Conservation (phyloP, 2,888 invertebrate species). For the Dryocosmus kuriphilus region DNA sequence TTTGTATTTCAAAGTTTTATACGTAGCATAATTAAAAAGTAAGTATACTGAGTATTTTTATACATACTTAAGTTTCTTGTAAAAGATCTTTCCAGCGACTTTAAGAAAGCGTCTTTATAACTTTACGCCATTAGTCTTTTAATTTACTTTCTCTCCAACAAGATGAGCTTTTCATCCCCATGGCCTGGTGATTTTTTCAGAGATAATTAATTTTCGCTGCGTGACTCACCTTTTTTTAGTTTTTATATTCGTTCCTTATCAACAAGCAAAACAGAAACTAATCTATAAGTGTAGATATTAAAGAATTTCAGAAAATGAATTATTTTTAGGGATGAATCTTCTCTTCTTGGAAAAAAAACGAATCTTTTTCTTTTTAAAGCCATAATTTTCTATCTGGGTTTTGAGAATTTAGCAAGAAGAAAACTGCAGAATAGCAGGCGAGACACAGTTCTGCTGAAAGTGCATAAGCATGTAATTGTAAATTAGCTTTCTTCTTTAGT, state of each 20-base stretch:
- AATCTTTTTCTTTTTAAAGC: background rate
- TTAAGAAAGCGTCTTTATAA: constrained; percentile 20
- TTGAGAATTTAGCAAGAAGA: background rate
- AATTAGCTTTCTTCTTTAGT: constrained; percentile 39
- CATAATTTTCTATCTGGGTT: background rate
- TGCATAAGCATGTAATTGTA: constrained; percentile 40
- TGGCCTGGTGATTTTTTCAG: constrained; percentile 15
- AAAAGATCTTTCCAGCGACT: background rate
- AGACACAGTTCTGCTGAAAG: constrained; percentile 18
- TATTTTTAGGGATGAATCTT: background rate
- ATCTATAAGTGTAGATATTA: background rate
- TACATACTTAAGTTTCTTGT: background rate
- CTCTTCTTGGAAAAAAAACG: background rate
- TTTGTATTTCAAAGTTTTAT: background rate
- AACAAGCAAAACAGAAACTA: background rate
- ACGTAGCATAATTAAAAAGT: background rate
- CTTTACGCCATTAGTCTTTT: constrained; percentile 22
- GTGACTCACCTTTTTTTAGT: constrained; percentile 2
- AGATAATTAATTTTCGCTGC: constrained; percentile 27
- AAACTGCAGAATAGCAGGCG: constrained; percentile 13
- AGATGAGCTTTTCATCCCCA: constrained; percentile 35
- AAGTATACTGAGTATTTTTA: background rate
- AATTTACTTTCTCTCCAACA: constrained; percentile 19
- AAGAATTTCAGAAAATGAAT: background rate
- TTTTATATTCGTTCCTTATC: background rate